Percentiles rank a stretch among this genome's conserved stretches.
Evolutionary conservation across 2,113 vertebrate species (phyloP).

Genomic region (Gadus macrocephalus): DNA sequence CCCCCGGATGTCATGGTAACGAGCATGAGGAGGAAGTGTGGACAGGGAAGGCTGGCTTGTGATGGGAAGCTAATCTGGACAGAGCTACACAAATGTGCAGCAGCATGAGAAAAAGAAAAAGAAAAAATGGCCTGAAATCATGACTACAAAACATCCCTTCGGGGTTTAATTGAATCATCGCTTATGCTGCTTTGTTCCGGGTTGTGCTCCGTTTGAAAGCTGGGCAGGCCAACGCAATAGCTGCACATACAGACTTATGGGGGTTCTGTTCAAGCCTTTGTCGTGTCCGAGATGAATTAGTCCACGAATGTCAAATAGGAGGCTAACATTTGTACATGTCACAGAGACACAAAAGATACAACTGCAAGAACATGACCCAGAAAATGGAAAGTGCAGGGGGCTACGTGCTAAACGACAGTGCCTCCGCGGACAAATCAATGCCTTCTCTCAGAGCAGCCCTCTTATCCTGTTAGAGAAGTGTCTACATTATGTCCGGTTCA

Average conservation of each 20-base stretch:
- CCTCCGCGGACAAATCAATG: slow-evolving; percentile 56
- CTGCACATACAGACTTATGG: too few relatives aligned
- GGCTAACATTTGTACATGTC: too few relatives aligned
- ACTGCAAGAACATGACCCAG: too few relatives aligned
- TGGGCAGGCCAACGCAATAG: too few relatives aligned
- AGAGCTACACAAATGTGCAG: background rate
- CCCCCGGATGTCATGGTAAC: background rate
- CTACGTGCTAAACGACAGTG: slow-evolving; percentile 68
- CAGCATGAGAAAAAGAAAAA: background rate
- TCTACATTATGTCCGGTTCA: too few relatives aligned
- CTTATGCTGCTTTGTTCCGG: background rate
- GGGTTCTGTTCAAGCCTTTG: too few relatives aligned
- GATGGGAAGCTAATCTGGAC: background rate
- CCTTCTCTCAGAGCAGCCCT: slow-evolving; percentile 58
- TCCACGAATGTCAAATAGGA: too few relatives aligned
- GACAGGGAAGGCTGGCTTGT: background rate
- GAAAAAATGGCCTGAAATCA: background rate
- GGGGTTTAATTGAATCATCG: background rate
- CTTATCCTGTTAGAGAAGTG: slow-evolving; percentile 38
- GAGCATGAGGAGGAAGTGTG: background rate
- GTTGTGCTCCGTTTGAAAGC: too few relatives aligned
- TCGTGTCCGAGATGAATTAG: too few relatives aligned
- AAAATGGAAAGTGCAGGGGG: slow-evolving; percentile 27
- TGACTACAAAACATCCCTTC: background rate
- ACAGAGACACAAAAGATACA: too few relatives aligned